These are phyloP conservation scores for Reinhardtius hippoglossoides DNA, from an alignment of 2,113 vertebrate genomes.

Conservation along the genomic window DNA sequence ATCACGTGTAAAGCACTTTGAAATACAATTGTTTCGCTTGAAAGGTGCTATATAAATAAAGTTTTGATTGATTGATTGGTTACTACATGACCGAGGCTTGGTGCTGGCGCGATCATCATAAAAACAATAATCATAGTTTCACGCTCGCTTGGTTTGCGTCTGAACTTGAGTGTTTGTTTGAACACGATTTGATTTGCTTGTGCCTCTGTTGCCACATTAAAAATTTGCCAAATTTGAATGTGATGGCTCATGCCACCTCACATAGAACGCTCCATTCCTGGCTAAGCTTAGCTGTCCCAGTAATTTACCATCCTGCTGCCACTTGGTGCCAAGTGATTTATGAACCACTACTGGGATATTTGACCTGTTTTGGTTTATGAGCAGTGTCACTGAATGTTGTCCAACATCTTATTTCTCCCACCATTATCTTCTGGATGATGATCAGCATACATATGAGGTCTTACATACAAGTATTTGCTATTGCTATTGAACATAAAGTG, in stretches of 20 bases:
- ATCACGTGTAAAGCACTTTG: too few relatives aligned
- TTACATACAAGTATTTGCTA: background rate
- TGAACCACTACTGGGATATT: slow-evolving; percentile 27
- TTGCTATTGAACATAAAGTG: background rate
- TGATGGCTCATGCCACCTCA: slow-evolving; percentile 51
- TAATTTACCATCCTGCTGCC: too few relatives aligned
- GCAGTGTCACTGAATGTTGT: slow-evolving; percentile 45
- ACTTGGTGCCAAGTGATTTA: background rate
- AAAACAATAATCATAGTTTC: too few relatives aligned
- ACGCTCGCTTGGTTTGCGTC: too few relatives aligned
- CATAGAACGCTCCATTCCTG: background rate
- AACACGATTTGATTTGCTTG: too few relatives aligned
- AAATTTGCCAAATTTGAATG: background rate
- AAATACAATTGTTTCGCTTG: too few relatives aligned
- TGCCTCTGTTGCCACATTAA: too few relatives aligned
- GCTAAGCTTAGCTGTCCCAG: slow-evolving; percentile 4
- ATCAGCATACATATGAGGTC: slow-evolving; percentile 20
- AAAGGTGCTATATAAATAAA: too few relatives aligned
- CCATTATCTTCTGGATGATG: slow-evolving; percentile 35
- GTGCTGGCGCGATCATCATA: too few relatives aligned
- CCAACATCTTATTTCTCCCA: slow-evolving; percentile 35
- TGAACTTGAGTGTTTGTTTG: too few relatives aligned
- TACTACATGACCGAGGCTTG: too few relatives aligned
- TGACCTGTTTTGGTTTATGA: slow-evolving; percentile 44
- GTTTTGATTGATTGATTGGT: too few relatives aligned